A percentile compares a stretch with the other conserved stretches of the same genome.
Conservation (phyloP, 2,888 invertebrate species). For the Hypomecis atomaria region DNA sequence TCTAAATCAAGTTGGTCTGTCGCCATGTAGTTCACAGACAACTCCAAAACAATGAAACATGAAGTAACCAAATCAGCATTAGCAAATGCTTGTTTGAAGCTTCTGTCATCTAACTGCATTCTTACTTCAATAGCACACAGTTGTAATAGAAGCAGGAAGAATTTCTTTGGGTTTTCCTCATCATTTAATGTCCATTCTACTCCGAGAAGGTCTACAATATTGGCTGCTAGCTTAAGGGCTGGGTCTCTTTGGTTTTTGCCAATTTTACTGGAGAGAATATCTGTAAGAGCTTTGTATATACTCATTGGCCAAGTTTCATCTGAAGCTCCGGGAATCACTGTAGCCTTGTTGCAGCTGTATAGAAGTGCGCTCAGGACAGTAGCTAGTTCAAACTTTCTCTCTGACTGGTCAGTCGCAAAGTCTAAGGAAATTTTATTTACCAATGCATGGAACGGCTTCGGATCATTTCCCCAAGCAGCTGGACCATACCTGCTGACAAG, state of each 20-base stretch:
- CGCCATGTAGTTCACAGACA: slow-evolving; percentile 91
- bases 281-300: slow-evolving; percentile 91
- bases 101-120: slow-evolving; percentile 96
- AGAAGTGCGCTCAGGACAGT: slow-evolving; percentile 90
- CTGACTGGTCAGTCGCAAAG: slow-evolving; percentile 94
- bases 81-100: slow-evolving; percentile 90
- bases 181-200: slow-evolving; percentile 93
- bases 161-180: slow-evolving; percentile 92
- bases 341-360: slow-evolving; percentile 88
- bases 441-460: slow-evolving; percentile 91
- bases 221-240: slow-evolving; percentile 92
- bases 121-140: slow-evolving; percentile 96
- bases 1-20: slow-evolving; percentile 93
- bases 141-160: slow-evolving; percentile 92
- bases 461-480: slow-evolving; percentile 90
- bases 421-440: slow-evolving; percentile 93
- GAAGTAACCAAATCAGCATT: slow-evolving; percentile 92
- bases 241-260: slow-evolving; percentile 95
- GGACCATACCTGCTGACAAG: slow-evolving; percentile 90
- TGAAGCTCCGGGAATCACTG: slow-evolving; percentile 86
- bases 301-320: slow-evolving; percentile 93
- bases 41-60: slow-evolving; percentile 92
- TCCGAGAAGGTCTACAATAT: slow-evolving; percentile 91
- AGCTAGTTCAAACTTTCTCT: slow-evolving; percentile 95
- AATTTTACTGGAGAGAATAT: slow-evolving; percentile 94